These are phyloP conservation scores for Myiopsitta monachus DNA, from an alignment of 2,113 vertebrate species.

Conservation along the genomic window DNA sequence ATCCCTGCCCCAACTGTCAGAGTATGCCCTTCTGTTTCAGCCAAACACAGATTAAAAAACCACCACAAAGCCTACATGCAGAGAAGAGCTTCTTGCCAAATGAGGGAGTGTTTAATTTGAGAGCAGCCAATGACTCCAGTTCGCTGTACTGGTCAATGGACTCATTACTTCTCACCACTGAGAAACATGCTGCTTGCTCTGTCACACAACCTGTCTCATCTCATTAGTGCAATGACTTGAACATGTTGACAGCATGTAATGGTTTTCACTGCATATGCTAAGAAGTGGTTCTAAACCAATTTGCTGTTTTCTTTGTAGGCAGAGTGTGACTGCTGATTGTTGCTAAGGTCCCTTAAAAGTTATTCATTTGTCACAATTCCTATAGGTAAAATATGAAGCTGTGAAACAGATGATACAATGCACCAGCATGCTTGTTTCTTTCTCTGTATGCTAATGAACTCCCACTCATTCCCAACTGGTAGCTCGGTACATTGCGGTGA, in stretches of 20 bases:
- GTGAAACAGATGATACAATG: not conserved
- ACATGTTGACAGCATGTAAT: slow-evolving; percentile 37
- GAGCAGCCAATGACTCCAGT: not conserved
- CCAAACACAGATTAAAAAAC: not conserved
- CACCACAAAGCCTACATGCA: not conserved
- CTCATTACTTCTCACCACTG: not conserved
- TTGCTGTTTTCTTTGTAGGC: slow-evolving; percentile 40
- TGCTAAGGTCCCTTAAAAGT: slow-evolving; percentile 1
- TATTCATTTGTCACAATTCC: not conserved
- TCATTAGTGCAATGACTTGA: slow-evolving; percentile 41
- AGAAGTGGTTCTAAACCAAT: slow-evolving; percentile 55
- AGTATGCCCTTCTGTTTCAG: not conserved
- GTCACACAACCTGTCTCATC: slow-evolving; percentile 52
- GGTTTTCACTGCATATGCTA: slow-evolving; percentile 17
- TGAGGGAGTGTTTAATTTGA: not conserved
- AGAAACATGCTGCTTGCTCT: not conserved
- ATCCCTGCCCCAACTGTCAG: not conserved
- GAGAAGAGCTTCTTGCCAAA: not conserved
- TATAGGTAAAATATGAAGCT: slow-evolving; percentile 10
- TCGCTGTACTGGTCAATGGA: not conserved
- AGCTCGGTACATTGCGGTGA: not conserved
- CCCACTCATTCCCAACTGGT: not conserved
- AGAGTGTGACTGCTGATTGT: slow-evolving; percentile 41
- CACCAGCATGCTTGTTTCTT: not conserved
- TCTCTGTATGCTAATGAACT: not conserved